Base-by-base conservation (phyloP, 2,113 vertebrate genomes). In the Cacatua alba region DNA sequence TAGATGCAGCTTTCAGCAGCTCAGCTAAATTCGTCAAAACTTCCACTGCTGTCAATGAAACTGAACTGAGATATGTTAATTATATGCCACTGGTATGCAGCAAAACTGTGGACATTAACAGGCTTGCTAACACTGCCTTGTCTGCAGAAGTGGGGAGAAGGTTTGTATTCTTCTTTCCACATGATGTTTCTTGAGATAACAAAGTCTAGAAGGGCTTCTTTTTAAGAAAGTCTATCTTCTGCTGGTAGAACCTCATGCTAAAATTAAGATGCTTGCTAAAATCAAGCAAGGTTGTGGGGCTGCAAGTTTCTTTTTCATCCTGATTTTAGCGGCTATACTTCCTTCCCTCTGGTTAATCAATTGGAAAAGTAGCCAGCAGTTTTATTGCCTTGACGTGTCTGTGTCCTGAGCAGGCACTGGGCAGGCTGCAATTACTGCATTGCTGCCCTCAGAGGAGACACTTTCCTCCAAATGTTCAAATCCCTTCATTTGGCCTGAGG, bases 1-100 rank as follows among this genome's bases (percentile, higher is more conserved):
- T 79, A 96, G 93, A 94, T 94, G 94, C 87, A 87, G 75, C 63
- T 88, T 95, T 86, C 19, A 4, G 87, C 92, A 90, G 60, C 67
- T 91, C 71, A 82, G 63, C 94, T 95, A 65, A 90, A 96, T 95
- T 94, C 17, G 8, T 94, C 84, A 90, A 85, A 59, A 43, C 59
- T 80, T 77, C 53, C 64, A 83, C 37, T 41, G 67, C 72, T 89
- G 78, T 91, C 86, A 91, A 23, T 94, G 92, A 84, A 96, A 92
- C 80, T 41, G 63, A 90, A 81, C 69, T 65, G 65, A 88, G 77
- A 82, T 79, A 43, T 52, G 80, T 91, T 95, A 92, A 94, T 96
- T 92, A 79, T 79, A 77, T 92, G 80, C 37, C 84, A 57, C 53
- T 13, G 29, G 67, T 89, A 84, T 5, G 4, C 5, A 6, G 53